Conservation (phyloP, 2,113 vertebrate species). For the Anthoscopus minutus region DNA sequence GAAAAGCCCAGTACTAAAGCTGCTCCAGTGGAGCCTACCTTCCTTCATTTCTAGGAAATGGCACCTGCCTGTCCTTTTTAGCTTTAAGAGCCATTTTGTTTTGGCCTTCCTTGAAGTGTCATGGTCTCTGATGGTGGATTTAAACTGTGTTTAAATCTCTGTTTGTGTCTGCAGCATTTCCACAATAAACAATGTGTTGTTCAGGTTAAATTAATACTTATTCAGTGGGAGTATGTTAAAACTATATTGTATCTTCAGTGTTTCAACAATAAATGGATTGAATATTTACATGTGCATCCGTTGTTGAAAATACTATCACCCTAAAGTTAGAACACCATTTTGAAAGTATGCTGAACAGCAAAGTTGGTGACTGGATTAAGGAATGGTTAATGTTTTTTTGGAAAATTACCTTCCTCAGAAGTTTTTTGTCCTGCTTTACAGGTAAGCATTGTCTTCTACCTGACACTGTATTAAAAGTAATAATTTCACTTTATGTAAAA, state of each 20-base stretch:
- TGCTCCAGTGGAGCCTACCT: conserved; percentile 49
- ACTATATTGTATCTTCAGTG: background rate
- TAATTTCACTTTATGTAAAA: background rate
- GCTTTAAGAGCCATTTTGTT: conserved; percentile 18
- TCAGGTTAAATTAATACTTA: background rate
- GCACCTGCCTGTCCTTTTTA: conserved; percentile 17
- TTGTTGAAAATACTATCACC: background rate
- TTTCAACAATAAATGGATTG: conserved; percentile 28
- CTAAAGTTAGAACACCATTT: background rate
- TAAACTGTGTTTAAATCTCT: background rate
- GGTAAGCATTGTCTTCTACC: background rate
- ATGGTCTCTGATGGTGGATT: background rate
- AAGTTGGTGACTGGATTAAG: background rate
- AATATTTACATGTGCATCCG: background rate
- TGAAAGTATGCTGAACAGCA: background rate
- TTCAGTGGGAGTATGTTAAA: background rate
- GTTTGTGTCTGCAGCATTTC: conserved; percentile 7
- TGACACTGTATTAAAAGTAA: background rate
- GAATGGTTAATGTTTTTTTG: background rate
- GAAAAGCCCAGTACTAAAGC: background rate
- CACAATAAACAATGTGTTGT: background rate
- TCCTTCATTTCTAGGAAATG: conserved; percentile 64
- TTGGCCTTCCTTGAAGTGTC: conserved; percentile 33
- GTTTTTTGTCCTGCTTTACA: background rate
- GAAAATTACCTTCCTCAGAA: background rate